A percentile compares a stretch with the other conserved stretches of the same genome.
These are phyloP conservation scores for Drosophila lacertosa DNA, from an alignment of 1,140 invertebrate species.

Conservation along the genomic window DNA sequence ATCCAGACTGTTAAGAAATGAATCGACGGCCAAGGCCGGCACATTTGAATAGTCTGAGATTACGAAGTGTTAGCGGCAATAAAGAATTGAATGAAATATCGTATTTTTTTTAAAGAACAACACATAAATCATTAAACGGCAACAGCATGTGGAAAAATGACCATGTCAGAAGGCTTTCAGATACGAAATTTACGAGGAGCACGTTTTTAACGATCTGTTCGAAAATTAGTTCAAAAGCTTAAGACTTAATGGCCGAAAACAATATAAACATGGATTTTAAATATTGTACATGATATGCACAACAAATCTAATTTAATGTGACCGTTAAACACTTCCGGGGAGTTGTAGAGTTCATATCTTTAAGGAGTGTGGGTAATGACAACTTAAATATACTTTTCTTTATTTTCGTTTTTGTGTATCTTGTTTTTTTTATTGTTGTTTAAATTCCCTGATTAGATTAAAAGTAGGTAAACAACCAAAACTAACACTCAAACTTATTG, in stretches of 20 bases:
- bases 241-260: slow-evolving; percentile 27
- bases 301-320: background rate
- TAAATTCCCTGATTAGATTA: no score
- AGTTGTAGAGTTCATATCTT: background rate
- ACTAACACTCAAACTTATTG: no score
- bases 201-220: slow-evolving; percentile 53
- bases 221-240: slow-evolving; percentile 39
- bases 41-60: slow-evolving; percentile 35
- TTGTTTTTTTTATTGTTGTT: no score
- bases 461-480: no score
- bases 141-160: slow-evolving; percentile 16
- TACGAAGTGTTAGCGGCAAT: slow-evolving; percentile 31
- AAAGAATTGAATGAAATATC: slow-evolving; percentile 41
- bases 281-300: background rate
- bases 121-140: slow-evolving; percentile 69
- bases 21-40: slow-evolving; percentile 62
- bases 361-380: no score
- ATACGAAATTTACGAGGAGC: slow-evolving; percentile 56
- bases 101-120: slow-evolving; percentile 27
- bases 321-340: background rate
- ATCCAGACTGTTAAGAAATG: background rate
- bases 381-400: no score
- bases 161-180: slow-evolving; percentile 31
- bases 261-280: slow-evolving; percentile 1
- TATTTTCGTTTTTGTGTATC: no score